These are phyloP conservation scores for Thalassoma bifasciatum DNA, from an alignment of 2,113 vertebrate species.

Conservation along the genomic window DNA sequence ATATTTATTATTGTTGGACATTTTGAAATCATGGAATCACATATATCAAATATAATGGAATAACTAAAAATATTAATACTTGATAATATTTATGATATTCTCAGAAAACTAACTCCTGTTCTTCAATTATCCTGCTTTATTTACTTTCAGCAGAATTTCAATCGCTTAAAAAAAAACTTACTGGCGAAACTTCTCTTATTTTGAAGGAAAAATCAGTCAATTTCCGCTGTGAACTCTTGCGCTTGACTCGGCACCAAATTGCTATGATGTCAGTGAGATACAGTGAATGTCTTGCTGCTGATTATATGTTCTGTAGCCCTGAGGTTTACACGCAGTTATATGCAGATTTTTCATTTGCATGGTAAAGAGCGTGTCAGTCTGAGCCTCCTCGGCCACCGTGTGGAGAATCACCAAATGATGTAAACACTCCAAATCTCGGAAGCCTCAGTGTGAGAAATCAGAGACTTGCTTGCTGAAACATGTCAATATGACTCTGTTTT, in stretches of 20 bases:
- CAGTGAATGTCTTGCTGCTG: not conserved
- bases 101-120: no score
- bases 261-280: not conserved
- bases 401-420: constrained; percentile 1
- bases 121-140: no score
- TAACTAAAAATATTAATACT: no score
- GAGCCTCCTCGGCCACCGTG: not conserved
- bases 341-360: not conserved
- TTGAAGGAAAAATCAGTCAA: constrained; percentile 1
- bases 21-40: no score
- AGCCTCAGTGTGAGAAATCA: not conserved
- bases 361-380: not conserved
- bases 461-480: constrained; percentile 59
- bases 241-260: not conserved
- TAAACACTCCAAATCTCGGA: not conserved
- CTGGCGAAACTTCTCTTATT: constrained; percentile 17
- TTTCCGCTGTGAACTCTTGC: constrained; percentile 6
- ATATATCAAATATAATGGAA: no score
- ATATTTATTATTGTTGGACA: no score
- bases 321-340: not conserved
- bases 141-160: no score
- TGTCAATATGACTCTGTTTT: constrained; percentile 57
- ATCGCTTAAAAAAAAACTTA: no score
- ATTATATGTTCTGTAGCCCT: not conserved
- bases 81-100: no score